phyloP scores from a whole-genome alignment of 1,140 invertebrate species.

The Drosophila parvula region DNA sequence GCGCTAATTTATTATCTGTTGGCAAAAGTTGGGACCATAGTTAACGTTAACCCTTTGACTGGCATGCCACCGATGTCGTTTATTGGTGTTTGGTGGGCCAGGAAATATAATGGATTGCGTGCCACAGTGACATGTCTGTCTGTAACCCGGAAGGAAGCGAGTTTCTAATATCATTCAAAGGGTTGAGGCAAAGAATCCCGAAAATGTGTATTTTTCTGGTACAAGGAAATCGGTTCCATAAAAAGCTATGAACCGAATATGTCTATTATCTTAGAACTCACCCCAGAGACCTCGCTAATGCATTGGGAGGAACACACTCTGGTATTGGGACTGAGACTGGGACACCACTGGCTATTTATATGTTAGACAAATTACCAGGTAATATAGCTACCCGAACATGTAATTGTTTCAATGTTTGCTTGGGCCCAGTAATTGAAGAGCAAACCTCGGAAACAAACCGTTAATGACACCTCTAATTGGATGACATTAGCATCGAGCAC shows the following conservation, averaged over 20 bases:
- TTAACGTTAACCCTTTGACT: slow-evolving; percentile 78
- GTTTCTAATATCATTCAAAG: slow-evolving; percentile 16
- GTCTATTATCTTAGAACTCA: slow-evolving; percentile 8
- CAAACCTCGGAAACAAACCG: slow-evolving; percentile 70
- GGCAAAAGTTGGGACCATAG: slow-evolving; percentile 68
- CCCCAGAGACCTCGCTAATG: slow-evolving; percentile 50
- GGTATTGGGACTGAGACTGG: neutral
- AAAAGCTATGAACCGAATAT: neutral
- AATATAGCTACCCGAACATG: slow-evolving; percentile 63
- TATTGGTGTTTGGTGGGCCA: slow-evolving; percentile 19
- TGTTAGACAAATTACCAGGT: slow-evolving; percentile 77
- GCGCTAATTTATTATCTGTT: slow-evolving; percentile 82
- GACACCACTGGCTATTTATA: slow-evolving; percentile 61
- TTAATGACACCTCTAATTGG: slow-evolving; percentile 83
- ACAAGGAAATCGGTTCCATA: neutral
- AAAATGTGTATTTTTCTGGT: neutral
- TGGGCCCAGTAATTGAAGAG: slow-evolving; percentile 66
- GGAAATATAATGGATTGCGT: slow-evolving; percentile 47
- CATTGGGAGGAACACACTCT: slow-evolving; percentile 45
- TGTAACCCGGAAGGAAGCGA: slow-evolving; percentile 5
- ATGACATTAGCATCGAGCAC: slow-evolving; percentile 65
- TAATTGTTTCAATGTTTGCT: slow-evolving; percentile 77
- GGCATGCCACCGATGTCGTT: slow-evolving; percentile 26
- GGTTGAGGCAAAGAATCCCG: slow-evolving; percentile 7
- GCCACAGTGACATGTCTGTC: slow-evolving; percentile 35